A percentile compares a stretch with the other conserved stretches of the same genome.
phyloP scores from a whole-genome alignment of 2,113 vertebrate species.

The Hippocampus guttulatus region DNA sequence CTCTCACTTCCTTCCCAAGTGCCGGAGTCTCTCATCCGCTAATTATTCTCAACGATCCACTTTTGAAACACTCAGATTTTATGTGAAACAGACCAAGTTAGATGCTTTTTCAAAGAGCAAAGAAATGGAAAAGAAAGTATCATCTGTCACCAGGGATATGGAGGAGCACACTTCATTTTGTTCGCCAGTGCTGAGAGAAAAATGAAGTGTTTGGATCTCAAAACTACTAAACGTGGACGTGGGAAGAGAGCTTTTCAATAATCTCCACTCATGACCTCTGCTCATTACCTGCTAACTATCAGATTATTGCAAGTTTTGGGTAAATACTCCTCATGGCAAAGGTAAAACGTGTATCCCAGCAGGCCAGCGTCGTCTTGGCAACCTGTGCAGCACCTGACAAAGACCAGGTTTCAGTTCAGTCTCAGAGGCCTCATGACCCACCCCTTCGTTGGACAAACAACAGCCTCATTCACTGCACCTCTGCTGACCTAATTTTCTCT shows the following conservation, averaged over 20 bases:
- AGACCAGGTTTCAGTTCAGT: constrained; percentile 64
- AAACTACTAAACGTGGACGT: constrained; percentile 48
- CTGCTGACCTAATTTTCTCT: constrained; percentile 79
- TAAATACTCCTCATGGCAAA: constrained; percentile 57
- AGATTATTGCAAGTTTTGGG: constrained; percentile 41
- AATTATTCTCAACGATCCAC: constrained; percentile 15
- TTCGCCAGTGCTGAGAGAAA: constrained; percentile 53
- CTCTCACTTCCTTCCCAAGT: constrained; percentile 16
- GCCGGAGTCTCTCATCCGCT: neutral
- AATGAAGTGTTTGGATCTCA: constrained; percentile 51
- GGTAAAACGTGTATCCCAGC: constrained; percentile 57
- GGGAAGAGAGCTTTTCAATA: constrained; percentile 69
- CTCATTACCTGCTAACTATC: constrained; percentile 42
- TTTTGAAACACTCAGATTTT: constrained; percentile 8
- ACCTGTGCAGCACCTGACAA: constrained; percentile 47
- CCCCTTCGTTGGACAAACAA: constrained; percentile 64
- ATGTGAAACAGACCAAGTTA: constrained; percentile 13
- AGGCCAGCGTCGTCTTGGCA: constrained; percentile 55
- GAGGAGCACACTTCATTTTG: constrained; percentile 42
- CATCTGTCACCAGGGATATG: constrained; percentile 42
- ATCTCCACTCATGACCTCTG: constrained; percentile 64
- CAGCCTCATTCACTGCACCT: constrained; percentile 70
- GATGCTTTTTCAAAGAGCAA: constrained; percentile 11
- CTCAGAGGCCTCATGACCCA: constrained; percentile 61
- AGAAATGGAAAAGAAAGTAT: constrained; percentile 35